These are phyloP conservation scores for Drosophila kohkoa DNA, from an alignment of 1,140 invertebrate species.

Conservation along the genomic window DNA sequence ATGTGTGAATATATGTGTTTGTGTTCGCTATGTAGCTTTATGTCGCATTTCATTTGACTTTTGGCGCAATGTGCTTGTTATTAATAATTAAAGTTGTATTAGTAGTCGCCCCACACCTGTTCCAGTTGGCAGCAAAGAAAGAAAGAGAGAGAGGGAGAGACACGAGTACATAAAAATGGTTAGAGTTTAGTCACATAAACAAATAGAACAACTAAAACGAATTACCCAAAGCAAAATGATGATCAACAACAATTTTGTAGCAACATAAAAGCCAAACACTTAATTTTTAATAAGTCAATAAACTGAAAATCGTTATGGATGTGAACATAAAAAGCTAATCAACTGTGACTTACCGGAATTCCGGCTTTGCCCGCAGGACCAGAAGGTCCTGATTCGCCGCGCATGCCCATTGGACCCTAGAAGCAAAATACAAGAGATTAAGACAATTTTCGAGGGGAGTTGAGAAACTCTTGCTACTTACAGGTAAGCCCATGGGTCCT, in stretches of 20 bases:
- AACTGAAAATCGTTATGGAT: not conserved
- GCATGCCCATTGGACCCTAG: conserved; percentile 95
- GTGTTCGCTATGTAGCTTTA: conserved; percentile 26
- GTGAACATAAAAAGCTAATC: not conserved
- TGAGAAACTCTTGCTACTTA: conserved; percentile 86
- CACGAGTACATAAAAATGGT: conserved; percentile 60
- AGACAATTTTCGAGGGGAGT: too few species aligned
- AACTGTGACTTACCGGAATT: conserved; percentile 89
- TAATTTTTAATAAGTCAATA: conserved; percentile 29
- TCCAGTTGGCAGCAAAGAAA: conserved; percentile 64
- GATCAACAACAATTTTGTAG: conserved; percentile 49
- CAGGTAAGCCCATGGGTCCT: conserved; percentile 97
- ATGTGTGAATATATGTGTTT: conserved; percentile 21
- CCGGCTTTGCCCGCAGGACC: conserved; percentile 91
- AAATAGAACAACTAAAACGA: conserved; percentile 26
- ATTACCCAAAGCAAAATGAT: conserved; percentile 38
- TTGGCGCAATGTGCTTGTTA: conserved; percentile 54
- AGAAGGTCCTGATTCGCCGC: conserved; percentile 91
- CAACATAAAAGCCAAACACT: conserved; percentile 67
- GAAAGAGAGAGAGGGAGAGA: conserved; percentile 55
- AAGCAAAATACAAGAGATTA: conserved; percentile 20
- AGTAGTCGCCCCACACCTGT: conserved; percentile 85
- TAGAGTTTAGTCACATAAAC: conserved; percentile 70
- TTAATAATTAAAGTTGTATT: conserved; percentile 73
- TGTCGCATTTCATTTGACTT: conserved; percentile 50